Conservation (phyloP, 2,797 vertebrate genomes). For the Adelosebastes latens region DNA sequence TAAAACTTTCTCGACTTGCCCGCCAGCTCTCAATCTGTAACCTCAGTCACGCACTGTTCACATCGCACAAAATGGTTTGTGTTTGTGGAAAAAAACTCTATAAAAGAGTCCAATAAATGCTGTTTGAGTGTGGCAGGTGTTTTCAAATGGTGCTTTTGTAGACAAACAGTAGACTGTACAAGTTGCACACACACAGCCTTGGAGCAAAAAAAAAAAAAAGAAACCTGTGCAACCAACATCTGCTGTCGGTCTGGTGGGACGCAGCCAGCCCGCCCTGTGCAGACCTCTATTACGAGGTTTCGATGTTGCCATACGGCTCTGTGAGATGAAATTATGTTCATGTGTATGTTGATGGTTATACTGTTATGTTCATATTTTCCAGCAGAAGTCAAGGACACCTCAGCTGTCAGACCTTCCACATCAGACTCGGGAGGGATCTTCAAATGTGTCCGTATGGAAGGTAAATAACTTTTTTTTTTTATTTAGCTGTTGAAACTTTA, state of each 20-base stretch:
- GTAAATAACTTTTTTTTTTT: background rate
- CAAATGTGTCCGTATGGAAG: background rate
- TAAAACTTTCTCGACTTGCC: background rate
- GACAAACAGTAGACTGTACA: background rate
- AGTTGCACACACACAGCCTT: background rate
- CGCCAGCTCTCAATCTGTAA: background rate
- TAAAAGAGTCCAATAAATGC: background rate
- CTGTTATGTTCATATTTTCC: background rate
- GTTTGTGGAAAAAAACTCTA: background rate
- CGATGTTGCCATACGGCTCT: conserved; percentile 18
- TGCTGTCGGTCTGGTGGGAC: conserved; percentile 24
- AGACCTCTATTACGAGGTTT: conserved; percentile 34
- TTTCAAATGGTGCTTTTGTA: conserved; percentile 8
- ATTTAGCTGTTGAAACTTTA: background rate
- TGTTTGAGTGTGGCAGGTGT: background rate
- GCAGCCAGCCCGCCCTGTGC: background rate
- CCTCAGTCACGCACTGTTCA: background rate
- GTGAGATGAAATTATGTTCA: background rate
- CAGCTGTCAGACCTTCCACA: background rate
- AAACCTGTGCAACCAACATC: conserved; percentile 26
- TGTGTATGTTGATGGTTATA: background rate
- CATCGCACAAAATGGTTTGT: background rate
- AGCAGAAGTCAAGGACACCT: background rate
- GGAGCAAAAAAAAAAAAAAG: rapidly evolving
- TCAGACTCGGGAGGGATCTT: background rate